Evolutionary conservation across 2,113 vertebrate genomes (phyloP), one percentile per base, ranked within the genome.

Genomic region (Ascaphus truei): DNA sequence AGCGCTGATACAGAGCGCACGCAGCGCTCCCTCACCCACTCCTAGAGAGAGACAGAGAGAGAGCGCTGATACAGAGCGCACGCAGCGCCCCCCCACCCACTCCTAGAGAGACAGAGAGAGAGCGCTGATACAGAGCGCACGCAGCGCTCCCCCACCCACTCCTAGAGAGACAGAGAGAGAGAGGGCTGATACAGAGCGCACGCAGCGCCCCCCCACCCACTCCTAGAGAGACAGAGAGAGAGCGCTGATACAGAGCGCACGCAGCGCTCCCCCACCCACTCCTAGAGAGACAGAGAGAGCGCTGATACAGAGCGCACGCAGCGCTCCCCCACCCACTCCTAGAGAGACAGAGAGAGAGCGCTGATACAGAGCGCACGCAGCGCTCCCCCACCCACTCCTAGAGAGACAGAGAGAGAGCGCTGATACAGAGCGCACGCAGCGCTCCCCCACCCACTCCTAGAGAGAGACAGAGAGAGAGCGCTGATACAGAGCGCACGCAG

Each of bases 321-420:
- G 16, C 97, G 93, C 61, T 99, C 97, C 51, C 96, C 97, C 29
- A 99, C 97, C 97, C 97, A 99, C 79, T 99, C 97, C 96, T 99
- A 77, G 39, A 73, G 68, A 51, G 65, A 0, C 11, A 67, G 15
- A 16, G 16, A 11, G 13, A 7, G 0, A n/a, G n/a, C 68, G 22
- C 55, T n/a, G 30, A 18, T 4, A 3, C 48, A 10, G 96, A 98
- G 79, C 98, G 98, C 59, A 98, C 89, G 81, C 96, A 98, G 16
- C 97, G 93, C 61, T 99, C 97, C 51, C 96, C 97, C 29, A 99
- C 97, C 97, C 97, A 99, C 79, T 99, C 97, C 96, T 99, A 77
- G 39, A 73, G 68, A 51, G 65, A 0, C 11, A 67, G 15, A 16
- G 16, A 11, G 13, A 7, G 0, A n/a, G n/a, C 68, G 22, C 55